These are phyloP conservation scores for Eublepharis macularius DNA, from an alignment of 2,113 vertebrate species.

Conservation along the genomic window DNA sequence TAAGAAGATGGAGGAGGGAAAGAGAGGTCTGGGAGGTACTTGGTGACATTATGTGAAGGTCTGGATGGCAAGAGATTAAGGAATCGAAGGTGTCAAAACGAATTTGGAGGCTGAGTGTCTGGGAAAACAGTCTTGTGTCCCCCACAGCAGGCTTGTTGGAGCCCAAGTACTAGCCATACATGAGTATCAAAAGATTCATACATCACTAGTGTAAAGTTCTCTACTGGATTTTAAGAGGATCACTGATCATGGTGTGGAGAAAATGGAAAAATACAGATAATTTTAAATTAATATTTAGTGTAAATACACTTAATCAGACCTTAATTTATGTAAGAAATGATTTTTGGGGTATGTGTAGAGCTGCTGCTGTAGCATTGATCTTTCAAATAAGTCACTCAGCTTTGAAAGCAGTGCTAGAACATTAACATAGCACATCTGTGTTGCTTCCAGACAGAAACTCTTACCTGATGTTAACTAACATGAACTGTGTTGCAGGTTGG, in stretches of 20 bases:
- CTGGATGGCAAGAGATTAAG: no score
- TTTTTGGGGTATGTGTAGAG: neutral
- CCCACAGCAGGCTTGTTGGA: neutral
- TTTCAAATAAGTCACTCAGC: neutral
- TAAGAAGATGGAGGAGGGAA: neutral
- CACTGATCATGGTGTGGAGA: neutral
- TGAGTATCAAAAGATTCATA: no score
- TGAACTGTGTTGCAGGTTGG: slow-evolving; percentile 8
- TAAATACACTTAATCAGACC: neutral
- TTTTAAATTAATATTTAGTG: neutral
- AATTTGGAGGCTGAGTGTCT: no score
- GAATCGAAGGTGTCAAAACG: neutral
- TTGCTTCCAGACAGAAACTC: slow-evolving; percentile 37
- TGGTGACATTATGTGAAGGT: no score
- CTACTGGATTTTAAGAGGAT: no score
- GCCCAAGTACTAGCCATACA: neutral
- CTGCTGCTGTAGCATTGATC: neutral
- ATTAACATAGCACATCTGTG: neutral
- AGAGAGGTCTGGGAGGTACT: neutral
- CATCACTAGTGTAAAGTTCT: no score
- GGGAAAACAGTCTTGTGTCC: neutral
- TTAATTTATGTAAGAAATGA: neutral
- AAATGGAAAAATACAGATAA: neutral
- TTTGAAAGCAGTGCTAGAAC: slow-evolving; percentile 22
- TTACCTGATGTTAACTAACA: neutral